Base-by-base conservation (phyloP, 1,140 invertebrate genomes). In the Drosophila albomicans region DNA sequence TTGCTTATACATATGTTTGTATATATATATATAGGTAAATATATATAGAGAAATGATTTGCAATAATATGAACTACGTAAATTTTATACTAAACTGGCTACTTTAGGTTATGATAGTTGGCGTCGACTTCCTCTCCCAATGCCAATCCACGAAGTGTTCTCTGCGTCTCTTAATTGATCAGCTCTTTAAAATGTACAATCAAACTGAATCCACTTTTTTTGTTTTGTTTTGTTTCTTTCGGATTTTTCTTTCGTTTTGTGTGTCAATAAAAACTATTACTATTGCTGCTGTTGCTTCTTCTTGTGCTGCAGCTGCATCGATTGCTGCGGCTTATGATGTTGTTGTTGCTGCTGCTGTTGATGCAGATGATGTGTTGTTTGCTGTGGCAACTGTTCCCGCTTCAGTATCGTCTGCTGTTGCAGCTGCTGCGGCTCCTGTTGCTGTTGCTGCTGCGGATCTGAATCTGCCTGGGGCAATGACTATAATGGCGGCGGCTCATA, bases 71-170 rank as follows among this genome's bases (percentile, higher is more conserved):
- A 65, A 61, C 78, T 89, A 84, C 69, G 61, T 81, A 59, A 78
- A 75, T 38, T 89, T 84, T 88, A 84, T 80, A 75, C 84, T 88
- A 88, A 84, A 72, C 85, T 84, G 78, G 78, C 85, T 88, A 88
- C 81, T 80, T 79, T 87, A 88, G 72, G 63, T 84, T 89, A 84
- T 69, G 65, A 68, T 77, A 70, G 48, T 43, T 72, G 45, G 49
- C 28, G 51, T 62, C 57, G 45, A 11, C 32, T 30, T 35, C 32
- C 5, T 56, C 49, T 52, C 20, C 5, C 25, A 28, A 56, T 10
- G 32, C 32, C 28, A 1, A 25, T 56, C 52, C 32, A 38, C 32
- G 16, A 20, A 48, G 3, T n/a, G 7, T 56, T 30, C 32, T 32
- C 32, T 32, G 32, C 32, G 5, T 56, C n/a, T 56, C 52, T 16